Evolutionary conservation across 2,888 invertebrate genomes (phyloP).

Genomic region (Hyalella azteca): DNA sequence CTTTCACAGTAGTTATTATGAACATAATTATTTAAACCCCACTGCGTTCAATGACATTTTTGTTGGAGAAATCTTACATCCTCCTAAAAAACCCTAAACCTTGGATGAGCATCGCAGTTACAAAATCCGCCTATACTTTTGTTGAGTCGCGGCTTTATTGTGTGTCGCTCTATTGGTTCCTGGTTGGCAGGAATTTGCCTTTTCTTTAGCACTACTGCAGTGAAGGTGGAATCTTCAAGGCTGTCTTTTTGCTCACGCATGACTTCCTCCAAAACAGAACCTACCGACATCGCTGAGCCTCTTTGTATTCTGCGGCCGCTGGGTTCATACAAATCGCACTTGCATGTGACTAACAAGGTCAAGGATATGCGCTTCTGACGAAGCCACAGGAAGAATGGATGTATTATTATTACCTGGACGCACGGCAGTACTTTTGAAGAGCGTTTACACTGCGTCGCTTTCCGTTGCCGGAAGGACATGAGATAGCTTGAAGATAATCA

Average conservation of each 20-base stretch:
- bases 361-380: conserved; percentile 1
- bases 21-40: no score
- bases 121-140: no score
- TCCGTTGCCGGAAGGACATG: not conserved
- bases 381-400: no score
- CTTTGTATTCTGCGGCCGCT: not conserved
- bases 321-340: not conserved
- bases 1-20: no score
- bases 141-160: not conserved
- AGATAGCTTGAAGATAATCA: not conserved
- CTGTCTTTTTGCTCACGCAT: conserved; percentile 26
- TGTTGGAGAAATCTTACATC: no score
- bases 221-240: conserved; percentile 13
- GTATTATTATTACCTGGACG: no score
- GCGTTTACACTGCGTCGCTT: not conserved
- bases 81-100: not conserved
- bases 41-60: no score
- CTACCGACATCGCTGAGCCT: not conserved
- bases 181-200: conserved; percentile 5
- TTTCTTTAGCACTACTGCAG: not conserved
- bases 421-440: not conserved
- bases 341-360: conserved; percentile 24
- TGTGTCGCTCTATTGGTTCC: conserved; percentile 17
- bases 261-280: conserved; percentile 26
- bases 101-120: not conserved